phyloP scores from a whole-genome alignment of 2,888 invertebrate genomes.

The Gymnoscelis rufifasciata region DNA sequence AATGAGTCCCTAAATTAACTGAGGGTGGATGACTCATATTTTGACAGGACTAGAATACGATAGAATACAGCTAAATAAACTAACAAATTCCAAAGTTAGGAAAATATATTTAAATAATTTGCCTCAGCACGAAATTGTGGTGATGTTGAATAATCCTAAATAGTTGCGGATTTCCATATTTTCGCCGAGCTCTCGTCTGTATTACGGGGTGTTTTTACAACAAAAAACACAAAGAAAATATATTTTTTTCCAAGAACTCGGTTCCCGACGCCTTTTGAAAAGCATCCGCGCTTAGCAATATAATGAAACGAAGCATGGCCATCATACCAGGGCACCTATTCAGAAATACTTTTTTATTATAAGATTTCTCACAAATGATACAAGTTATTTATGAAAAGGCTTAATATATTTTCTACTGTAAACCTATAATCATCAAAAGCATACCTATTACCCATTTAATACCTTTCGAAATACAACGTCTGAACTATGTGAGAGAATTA shows the following conservation, averaged over 20 bases:
- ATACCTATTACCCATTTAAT: not conserved
- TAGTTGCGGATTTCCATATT: slow-evolving; percentile 10
- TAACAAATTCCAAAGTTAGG: no score
- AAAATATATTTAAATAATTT: not conserved
- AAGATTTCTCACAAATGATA: not conserved
- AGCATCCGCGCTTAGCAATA: slow-evolving; percentile 14
- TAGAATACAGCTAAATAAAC: no score
- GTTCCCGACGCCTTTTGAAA: slow-evolving; percentile 16
- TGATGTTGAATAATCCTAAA: slow-evolving; percentile 3
- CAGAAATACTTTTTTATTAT: not conserved
- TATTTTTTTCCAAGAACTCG: slow-evolving; percentile 11
- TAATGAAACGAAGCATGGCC: slow-evolving; percentile 9
- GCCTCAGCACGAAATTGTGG: not conserved
- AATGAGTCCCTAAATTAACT: no score
- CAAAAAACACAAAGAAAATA: slow-evolving; percentile 12
- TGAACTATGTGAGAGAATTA: no score
- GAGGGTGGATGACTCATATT: no score
- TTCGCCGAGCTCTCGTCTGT: slow-evolving; percentile 1
- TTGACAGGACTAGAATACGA: no score
- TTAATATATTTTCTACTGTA: not conserved
- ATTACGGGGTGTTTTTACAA: not conserved
- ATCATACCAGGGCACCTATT: not conserved
- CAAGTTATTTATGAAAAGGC: not conserved
- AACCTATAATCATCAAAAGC: not conserved
- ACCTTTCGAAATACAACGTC: no score